Evolutionary conservation across 2,797 vertebrate genomes (phyloP).

Genomic region (Chrosomus eos): DNA sequence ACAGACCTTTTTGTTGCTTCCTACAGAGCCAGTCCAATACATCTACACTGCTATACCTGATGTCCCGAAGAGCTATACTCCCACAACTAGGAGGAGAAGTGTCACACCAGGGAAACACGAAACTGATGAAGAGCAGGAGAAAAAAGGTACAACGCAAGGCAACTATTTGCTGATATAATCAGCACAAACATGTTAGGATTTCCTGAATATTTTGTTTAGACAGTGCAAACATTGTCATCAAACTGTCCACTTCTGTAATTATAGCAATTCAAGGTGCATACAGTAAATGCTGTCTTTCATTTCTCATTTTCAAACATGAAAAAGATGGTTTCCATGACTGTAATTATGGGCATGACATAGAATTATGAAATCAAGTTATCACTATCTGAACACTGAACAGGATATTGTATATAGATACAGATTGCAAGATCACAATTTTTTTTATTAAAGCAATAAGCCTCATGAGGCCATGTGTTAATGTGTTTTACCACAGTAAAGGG

Average conservation of each 20-base stretch:
- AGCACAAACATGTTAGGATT: slow-evolving; percentile 2
- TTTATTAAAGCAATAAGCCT: slow-evolving; percentile 1
- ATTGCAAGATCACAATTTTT: not conserved
- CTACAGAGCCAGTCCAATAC: slow-evolving; percentile 81
- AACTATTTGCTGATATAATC: not conserved
- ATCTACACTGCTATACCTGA: slow-evolving; percentile 81
- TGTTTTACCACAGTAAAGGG: not conserved
- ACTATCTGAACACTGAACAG: slow-evolving; percentile 5
- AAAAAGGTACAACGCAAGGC: slow-evolving; percentile 80
- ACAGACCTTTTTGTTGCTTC: slow-evolving; percentile 52
- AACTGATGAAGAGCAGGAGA: slow-evolving; percentile 77
- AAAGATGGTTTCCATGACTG: not conserved
- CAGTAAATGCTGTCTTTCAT: slow-evolving; percentile 34
- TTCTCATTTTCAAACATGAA: slow-evolving; percentile 33
- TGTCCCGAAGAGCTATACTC: slow-evolving; percentile 77
- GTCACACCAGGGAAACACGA: slow-evolving; percentile 52
- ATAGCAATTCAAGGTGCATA: slow-evolving; percentile 37
- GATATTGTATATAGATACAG: not conserved
- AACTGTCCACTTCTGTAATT: slow-evolving; percentile 38
- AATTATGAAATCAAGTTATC: not conserved
- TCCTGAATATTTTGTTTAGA: not conserved
- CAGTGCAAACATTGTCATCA: slow-evolving; percentile 29
- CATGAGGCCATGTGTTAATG: not conserved
- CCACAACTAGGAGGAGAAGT: slow-evolving; percentile 72
- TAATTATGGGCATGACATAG: slow-evolving; percentile 16